phyloP scores from a whole-genome alignment of 2,113 vertebrate species.

The Trogon melanurus region DNA sequence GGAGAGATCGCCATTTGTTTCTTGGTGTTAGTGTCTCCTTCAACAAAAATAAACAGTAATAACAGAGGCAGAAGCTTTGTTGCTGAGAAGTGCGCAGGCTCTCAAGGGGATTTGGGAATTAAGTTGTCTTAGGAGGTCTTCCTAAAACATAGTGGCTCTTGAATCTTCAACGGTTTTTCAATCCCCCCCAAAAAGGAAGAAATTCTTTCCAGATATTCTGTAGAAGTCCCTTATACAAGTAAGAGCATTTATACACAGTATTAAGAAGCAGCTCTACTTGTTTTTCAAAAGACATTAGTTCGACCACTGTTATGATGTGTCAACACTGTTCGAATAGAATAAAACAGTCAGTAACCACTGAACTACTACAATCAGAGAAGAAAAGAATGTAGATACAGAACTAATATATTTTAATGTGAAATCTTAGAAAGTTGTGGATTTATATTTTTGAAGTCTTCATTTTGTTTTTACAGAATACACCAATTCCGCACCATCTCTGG shows the following conservation, averaged over 20 bases:
- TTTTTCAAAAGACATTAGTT: not conserved
- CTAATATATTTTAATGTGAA: not conserved
- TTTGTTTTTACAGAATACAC: not conserved
- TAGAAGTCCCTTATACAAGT: not conserved
- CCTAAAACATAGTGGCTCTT: not conserved
- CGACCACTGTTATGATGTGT: not conserved
- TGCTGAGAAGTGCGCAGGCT: conserved; percentile 7
- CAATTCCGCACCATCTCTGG: not conserved
- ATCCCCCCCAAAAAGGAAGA: not conserved
- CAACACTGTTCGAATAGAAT: not conserved
- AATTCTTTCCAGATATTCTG: not conserved
- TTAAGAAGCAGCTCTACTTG: not conserved
- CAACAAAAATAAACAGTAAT: conserved; percentile 58
- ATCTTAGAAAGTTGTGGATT: not conserved
- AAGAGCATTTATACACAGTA: not conserved
- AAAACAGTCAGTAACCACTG: not conserved
- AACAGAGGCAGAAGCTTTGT: conserved; percentile 35
- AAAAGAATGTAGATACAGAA: not conserved
- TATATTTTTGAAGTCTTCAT: not conserved
- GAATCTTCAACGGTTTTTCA: conserved; percentile 5
- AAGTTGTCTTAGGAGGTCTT: conserved; percentile 48
- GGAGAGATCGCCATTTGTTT: conserved; percentile 19
- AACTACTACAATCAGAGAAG: not conserved
- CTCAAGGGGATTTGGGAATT: conserved; percentile 43
- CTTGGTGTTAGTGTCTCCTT: conserved; percentile 41